Evolutionary conservation across 2,113 vertebrate species (phyloP).

Genomic region (Sigmodon hispidus): DNA sequence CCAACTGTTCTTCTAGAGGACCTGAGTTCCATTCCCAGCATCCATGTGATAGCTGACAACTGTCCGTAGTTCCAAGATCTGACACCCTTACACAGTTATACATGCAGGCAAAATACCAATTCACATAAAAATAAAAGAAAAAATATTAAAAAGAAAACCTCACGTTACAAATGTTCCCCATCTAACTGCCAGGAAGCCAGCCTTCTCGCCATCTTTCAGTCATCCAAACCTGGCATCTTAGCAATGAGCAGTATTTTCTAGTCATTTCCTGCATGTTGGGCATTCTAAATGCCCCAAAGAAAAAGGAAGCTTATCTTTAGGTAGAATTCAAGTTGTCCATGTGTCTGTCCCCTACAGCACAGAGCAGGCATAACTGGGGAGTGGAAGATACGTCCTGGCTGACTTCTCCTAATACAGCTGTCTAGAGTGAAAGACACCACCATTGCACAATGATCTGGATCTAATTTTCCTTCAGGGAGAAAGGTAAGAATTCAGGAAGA

Average conservation of each 20-base stretch:
- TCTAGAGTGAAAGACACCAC: conserved; percentile 17
- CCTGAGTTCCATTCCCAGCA: no score
- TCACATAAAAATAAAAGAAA: no score
- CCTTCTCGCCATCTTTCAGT: neutral
- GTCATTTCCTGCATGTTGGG: conserved; percentile 26
- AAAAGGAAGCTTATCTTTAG: conserved; percentile 52
- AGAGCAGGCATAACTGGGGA: neutral
- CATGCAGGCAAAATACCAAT: no score
- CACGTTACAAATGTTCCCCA: neutral
- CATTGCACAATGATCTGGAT: conserved; percentile 16
- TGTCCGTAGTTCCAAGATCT: no score
- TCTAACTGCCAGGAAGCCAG: neutral
- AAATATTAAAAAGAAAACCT: conserved; percentile 47
- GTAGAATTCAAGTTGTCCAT: neutral
- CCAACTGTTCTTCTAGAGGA: no score
- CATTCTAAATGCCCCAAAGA: neutral
- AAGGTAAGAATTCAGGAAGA: conserved; percentile 17
- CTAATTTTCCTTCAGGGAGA: conserved; percentile 39
- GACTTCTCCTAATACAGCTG: conserved; percentile 14
- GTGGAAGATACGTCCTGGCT: neutral
- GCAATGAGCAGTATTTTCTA: conserved; percentile 29
- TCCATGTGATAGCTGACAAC: no score
- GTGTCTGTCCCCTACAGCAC: neutral
- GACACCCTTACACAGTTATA: no score
- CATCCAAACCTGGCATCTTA: conserved; percentile 41